Evolutionary conservation across 2,888 invertebrate genomes (phyloP).

Genomic region (Troides helena): DNA sequence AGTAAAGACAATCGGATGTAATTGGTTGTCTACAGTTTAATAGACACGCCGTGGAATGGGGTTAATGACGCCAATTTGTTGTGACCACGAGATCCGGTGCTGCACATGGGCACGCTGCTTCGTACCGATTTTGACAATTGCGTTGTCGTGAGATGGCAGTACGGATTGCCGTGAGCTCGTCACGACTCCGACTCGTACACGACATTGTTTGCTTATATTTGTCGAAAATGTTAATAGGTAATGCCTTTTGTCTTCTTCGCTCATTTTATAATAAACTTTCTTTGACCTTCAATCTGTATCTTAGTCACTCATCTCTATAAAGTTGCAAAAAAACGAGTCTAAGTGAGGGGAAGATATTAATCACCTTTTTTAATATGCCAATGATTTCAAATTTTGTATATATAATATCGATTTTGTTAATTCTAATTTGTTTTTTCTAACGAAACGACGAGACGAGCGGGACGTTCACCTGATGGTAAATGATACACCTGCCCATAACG

Average conservation of each 20-base stretch:
- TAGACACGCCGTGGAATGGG: constrained; percentile 51
- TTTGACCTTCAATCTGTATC: background rate
- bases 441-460: too few species aligned
- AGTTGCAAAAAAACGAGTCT: too few species aligned
- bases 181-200: constrained; percentile 46
- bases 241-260: background rate
- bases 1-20: constrained; percentile 40
- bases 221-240: constrained; percentile 11
- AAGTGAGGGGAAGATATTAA: too few species aligned
- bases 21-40: constrained; percentile 52
- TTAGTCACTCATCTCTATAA: too few species aligned
- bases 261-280: background rate
- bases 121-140: constrained; percentile 58
- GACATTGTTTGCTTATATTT: constrained; percentile 33
- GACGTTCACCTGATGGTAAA: too few species aligned
- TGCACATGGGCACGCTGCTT: constrained; percentile 46
- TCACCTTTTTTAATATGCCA: too few species aligned
- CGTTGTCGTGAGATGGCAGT: constrained; percentile 64
- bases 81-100: constrained; percentile 47
- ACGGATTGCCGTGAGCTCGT: constrained; percentile 50
- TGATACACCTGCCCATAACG: too few species aligned
- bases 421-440: too few species aligned
- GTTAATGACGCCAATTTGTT: constrained; percentile 61
- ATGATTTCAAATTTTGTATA: too few species aligned
- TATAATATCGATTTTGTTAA: too few species aligned